These are phyloP conservation scores for Aporophyla nigra DNA, from an alignment of 2,888 invertebrate species.

Conservation along the genomic window DNA sequence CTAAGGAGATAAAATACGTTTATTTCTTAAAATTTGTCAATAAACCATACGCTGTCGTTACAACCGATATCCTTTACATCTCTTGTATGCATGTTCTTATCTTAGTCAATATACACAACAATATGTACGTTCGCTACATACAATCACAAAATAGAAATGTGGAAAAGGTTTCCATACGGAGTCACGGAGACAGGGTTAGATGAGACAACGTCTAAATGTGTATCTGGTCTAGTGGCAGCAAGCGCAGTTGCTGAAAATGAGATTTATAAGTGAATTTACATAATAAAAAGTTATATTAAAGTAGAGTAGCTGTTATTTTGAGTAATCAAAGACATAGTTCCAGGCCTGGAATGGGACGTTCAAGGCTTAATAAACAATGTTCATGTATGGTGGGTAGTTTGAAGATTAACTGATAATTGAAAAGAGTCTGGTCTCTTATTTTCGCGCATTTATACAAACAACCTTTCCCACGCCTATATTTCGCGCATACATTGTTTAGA, in stretches of 20 bases:
- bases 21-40: conserved; percentile 89
- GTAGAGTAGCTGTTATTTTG: not conserved
- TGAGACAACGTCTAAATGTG: not conserved
- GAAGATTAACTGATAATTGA: not conserved
- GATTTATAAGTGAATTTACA: conserved; percentile 2
- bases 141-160: conserved; percentile 44
- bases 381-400: not conserved
- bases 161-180: conserved; percentile 1
- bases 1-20: conserved; percentile 88
- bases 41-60: conserved; percentile 80
- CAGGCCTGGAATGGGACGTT: not conserved
- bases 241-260: not conserved
- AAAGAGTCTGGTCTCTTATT: not conserved
- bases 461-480: conserved; percentile 66
- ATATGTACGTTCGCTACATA: conserved; percentile 66
- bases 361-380: not conserved
- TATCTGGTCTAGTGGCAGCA: not conserved
- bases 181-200: not conserved
- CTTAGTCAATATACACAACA: conserved; percentile 79
- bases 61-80: conserved; percentile 76
- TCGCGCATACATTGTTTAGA: conserved; percentile 73
- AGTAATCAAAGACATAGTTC: not conserved
- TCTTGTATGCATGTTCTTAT: conserved; percentile 63
- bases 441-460: not conserved
- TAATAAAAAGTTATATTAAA: not conserved